These are phyloP conservation scores for Dryobota labecula DNA, from an alignment of 2,888 invertebrate species.

Conservation along the genomic window DNA sequence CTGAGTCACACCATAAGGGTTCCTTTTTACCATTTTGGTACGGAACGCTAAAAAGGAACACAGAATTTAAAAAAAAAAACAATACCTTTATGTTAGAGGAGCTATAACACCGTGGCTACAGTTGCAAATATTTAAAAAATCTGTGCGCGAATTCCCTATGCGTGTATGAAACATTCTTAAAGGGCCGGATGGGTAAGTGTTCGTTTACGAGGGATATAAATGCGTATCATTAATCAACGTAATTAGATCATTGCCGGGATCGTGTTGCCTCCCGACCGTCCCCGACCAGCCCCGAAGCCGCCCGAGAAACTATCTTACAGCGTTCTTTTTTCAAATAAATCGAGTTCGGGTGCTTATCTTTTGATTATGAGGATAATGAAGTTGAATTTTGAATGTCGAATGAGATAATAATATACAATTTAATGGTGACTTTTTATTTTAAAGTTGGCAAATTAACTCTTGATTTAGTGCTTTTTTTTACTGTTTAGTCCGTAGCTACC, in stretches of 20 bases:
- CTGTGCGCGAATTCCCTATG: conserved; percentile 33
- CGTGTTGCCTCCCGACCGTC: conserved; percentile 77
- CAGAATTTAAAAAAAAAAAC: neutral
- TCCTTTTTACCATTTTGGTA: no score
- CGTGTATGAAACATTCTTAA: conserved; percentile 72
- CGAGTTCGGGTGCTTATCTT: conserved; percentile 56
- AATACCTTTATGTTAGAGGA: neutral
- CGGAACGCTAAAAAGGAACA: neutral
- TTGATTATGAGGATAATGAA: conserved; percentile 48
- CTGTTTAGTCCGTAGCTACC: fast-evolving
- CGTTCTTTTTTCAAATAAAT: conserved; percentile 57
- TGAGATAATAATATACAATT: neutral
- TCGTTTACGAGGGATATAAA: conserved; percentile 86
- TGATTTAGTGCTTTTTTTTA: neutral
- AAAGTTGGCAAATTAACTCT: neutral
- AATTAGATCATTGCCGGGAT: conserved; percentile 89
- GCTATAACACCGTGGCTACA: neutral
- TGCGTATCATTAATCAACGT: conserved; percentile 88
- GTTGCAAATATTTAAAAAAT: conserved; percentile 29
- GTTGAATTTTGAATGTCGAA: conserved; percentile 24
- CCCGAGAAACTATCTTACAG: conserved; percentile 72
- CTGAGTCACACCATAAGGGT: no score
- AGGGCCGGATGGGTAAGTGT: conserved; percentile 76
- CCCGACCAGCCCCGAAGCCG: conserved; percentile 60
- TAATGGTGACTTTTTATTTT: neutral